Conservation (phyloP, 2,113 vertebrate genomes). For the Hydrochoerus hydrochaeris region DNA sequence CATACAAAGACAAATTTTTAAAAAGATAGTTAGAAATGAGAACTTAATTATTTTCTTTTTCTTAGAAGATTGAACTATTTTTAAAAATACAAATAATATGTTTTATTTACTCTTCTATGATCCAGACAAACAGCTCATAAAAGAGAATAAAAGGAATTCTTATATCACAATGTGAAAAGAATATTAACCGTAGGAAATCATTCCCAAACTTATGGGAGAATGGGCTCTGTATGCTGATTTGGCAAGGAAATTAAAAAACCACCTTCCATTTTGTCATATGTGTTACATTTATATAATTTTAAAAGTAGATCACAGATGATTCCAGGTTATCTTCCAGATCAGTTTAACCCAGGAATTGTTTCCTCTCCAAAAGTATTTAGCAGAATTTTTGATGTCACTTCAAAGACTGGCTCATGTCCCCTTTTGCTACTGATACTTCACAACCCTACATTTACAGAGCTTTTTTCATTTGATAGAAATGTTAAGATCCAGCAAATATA, state of each 20-base stretch:
- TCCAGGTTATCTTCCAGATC: neutral
- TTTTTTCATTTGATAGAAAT: neutral
- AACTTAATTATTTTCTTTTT: neutral
- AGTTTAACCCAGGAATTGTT: neutral
- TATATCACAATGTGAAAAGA: neutral
- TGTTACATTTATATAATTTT: neutral
- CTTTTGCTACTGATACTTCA: neutral
- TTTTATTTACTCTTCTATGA: neutral
- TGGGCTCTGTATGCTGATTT: too few species aligned
- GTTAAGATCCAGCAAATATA: neutral
- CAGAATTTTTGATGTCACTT: neutral
- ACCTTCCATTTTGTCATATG: neutral
- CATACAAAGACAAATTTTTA: neutral
- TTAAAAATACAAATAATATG: neutral
- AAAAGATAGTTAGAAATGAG: neutral
- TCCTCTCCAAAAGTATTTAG: neutral
- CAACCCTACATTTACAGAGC: neutral
- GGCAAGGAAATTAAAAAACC: neutral
- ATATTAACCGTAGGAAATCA: neutral
- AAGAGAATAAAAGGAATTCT: neutral
- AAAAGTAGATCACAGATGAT: neutral
- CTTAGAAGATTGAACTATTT: neutral
- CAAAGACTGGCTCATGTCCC: neutral
- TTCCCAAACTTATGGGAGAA: neutral
- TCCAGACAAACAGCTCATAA: neutral